Conservation (phyloP, 2,797 vertebrate genomes). For the Chloroceryle inda region DNA sequence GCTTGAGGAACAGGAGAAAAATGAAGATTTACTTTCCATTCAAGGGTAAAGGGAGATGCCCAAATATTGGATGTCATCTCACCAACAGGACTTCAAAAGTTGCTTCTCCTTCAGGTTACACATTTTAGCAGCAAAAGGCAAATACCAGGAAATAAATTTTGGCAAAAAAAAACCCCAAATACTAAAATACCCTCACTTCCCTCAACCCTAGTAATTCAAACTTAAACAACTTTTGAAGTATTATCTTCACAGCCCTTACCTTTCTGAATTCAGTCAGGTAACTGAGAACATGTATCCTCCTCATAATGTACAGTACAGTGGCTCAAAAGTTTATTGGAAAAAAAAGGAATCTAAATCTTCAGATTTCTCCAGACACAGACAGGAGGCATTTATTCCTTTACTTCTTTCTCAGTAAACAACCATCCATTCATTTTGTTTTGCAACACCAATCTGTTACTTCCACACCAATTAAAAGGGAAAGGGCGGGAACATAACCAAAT, state of each 20-base stretch:
- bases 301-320: constrained; percentile 73
- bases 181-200: not conserved
- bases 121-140: constrained; percentile 82
- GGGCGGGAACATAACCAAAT: not conserved
- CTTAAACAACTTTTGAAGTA: constrained; percentile 70
- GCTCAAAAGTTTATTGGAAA: constrained; percentile 75
- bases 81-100: constrained; percentile 74
- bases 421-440: constrained; percentile 81
- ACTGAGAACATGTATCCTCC: constrained; percentile 72
- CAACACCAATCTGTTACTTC: constrained; percentile 82
- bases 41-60: constrained; percentile 69
- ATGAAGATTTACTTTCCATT: constrained; percentile 86
- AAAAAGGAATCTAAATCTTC: constrained; percentile 83
- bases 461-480: constrained; percentile 59
- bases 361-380: constrained; percentile 81
- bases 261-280: constrained; percentile 69
- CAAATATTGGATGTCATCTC: constrained; percentile 73
- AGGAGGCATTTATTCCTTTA: constrained; percentile 79
- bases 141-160: constrained; percentile 75
- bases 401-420: constrained; percentile 80
- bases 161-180: constrained; percentile 50
- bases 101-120: constrained; percentile 76
- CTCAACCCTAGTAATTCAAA: constrained; percentile 45
- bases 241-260: constrained; percentile 77
- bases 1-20: constrained; percentile 80